Evolutionary conservation across 2,888 invertebrate genomes (phyloP), one percentile per base, ranked within the genome.

Genomic region (Pollenia amentaria): DNA sequence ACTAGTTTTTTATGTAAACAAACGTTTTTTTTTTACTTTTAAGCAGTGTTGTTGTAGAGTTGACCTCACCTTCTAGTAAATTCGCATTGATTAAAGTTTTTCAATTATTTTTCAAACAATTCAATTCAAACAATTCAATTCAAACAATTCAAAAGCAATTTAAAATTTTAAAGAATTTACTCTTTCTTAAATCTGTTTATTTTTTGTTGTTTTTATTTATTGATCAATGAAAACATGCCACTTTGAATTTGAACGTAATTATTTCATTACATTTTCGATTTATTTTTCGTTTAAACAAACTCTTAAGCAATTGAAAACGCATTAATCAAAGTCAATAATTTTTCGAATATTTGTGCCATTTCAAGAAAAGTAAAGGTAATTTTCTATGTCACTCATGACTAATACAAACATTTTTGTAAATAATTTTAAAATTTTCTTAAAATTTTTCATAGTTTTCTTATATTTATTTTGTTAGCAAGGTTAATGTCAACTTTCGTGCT

Each of bases 401-500:
- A 79, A 64, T 44, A 44, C 42, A 42, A 62, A 62, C 11, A n/a
- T 51, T 55, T 76, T 53, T 53, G 16, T 16, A 29, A 51, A 53
- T 3, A 9, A 21, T 40, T 46, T 82, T 55, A 18, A 8, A 11
- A 16, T 9, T 38, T 51, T 14, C 14, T 60, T 55, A 14, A 21
- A 14, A 0, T 51, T 51, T 51, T 42, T 6, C 29, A 21, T 64
- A 18, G 10, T 55, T 65, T 78, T 42, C 60, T 65, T 64, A 53
- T 29, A 60, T 79, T 51, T 7, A 65, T 85, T 62, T 18, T 69
- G 44, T 60, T 82, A 53, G 69, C 73, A 84, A 87, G 87, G 84
- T 84, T 73, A 87, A 87, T 84, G 87, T 77, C 80, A 87, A 64
- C 70, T 72, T 80, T 80, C 29, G 38, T 70, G 60, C 70, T 57